Base-by-base conservation (phyloP, 2,888 invertebrate species). In the Oxystoma pomonae region DNA sequence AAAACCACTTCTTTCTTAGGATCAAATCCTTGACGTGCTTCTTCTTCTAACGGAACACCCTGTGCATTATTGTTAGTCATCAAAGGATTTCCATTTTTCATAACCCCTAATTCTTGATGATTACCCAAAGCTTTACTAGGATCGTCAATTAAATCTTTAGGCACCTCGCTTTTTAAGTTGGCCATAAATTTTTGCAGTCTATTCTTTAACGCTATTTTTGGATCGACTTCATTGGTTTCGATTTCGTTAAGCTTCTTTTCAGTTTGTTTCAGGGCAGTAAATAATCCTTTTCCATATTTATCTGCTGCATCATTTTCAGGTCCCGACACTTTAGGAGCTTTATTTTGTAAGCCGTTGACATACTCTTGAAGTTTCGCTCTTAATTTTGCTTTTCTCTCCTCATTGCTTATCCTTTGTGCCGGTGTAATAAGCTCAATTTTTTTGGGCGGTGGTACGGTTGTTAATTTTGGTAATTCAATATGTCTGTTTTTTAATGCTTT, bases 101-200 rank as follows among this genome's bases (percentile, higher is more conserved):
- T n/a, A n/a, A n/a, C n/a, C n/a, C n/a, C n/a, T n/a, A n/a, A n/a
- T n/a, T n/a, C n/a, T n/a, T n/a, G n/a, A n/a, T n/a, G n/a, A n/a
- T n/a, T n/a, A n/a, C n/a, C n/a, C n/a, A n/a, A n/a, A n/a, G n/a
- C n/a, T n/a, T n/a, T n/a, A n/a, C n/a, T n/a, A n/a, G n/a, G n/a
- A n/a, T n/a, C n/a, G n/a, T n/a, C n/a, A n/a, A n/a, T n/a, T n/a
- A 55, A 35, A 18, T 55, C 21, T 35, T 16, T 17, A 49, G 58
- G 53, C 16, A 20, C 18, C 22, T 57, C 60, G 16, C 52, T 20
- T 52, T 18, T 63, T 22, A 60, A 17, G 12, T 59, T 21, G 1
- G 51, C 53, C 16, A 63, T 21, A 20, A 57, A 63, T 53, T 63
- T 63, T 50, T 55, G 49, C 21, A 63, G 53, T 16, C 18, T 63